Evolutionary conservation across 2,888 invertebrate species (phyloP), one percentile per base, ranked within the genome.

Genomic region (Cantharis lateralis): DNA sequence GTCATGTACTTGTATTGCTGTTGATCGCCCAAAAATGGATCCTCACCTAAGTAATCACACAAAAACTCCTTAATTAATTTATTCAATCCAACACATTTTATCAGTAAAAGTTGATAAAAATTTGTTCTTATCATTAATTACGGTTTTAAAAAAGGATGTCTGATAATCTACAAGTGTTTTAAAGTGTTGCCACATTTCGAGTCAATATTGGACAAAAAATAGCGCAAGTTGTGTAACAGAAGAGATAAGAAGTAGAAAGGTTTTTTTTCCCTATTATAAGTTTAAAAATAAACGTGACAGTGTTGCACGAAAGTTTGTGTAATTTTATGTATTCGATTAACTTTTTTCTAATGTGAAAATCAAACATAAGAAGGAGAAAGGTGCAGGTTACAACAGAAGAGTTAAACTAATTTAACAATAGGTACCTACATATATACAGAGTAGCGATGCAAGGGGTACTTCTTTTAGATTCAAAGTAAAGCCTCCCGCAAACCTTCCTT

Each of bases 1-100:
- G 94, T 95, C 93, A 95, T 93, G 88, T 95, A 95, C 84, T 93
- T 93, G 87, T 95, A 95, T 83, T 91, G 91, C 63, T 91, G 91
- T 82, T 92, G 92, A 86, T 95, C 94, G 85, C 91, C 92, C 82
- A 92, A 88, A 88, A 93, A 90, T 74, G 92, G 92, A 87, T 93
- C 93, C 87, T 93, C 93, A 87, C 92, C 93, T 93, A 87, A 73
- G 85, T 76, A 72, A 69, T 77, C 15, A 74, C 68, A 62, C 16
- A 63, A 9, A 68, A 62, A 66, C 68, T 75, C 28, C 15, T 24
- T 26, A 71, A 77, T 74, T 63, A 71, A 71, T 16, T 16, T 32
- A 28, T 15, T 24, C 63, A 18, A 66, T 64, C 28, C 16, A 24
- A 71, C 20, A 15, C 5, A 66, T 72, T 74, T 66, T 68, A 77